Evolutionary conservation across 2,888 invertebrate species (phyloP).

Genomic region (Antheraea yamamai): DNA sequence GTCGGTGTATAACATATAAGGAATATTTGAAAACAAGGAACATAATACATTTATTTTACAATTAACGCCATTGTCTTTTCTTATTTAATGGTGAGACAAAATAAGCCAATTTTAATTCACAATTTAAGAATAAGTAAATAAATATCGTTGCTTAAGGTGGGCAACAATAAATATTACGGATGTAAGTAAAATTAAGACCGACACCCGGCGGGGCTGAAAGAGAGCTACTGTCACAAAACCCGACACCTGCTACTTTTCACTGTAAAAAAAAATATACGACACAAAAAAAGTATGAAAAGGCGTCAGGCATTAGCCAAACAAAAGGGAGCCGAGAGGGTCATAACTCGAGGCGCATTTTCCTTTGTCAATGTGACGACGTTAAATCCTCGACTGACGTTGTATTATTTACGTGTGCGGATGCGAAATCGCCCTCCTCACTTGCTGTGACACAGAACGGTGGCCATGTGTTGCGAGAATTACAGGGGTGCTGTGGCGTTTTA

Average conservation of each 20-base stretch:
- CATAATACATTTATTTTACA: background rate
- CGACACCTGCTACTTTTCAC: conserved; percentile 56
- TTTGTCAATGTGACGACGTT: conserved; percentile 68
- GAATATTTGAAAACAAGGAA: background rate
- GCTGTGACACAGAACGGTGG: conserved; percentile 24
- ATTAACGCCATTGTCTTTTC: background rate
- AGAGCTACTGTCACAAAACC: conserved; percentile 52
- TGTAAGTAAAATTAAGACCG: conserved; percentile 45
- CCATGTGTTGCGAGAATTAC: conserved; percentile 11
- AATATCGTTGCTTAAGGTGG: background rate
- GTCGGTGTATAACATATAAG: too few relatives aligned
- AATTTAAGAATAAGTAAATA: background rate
- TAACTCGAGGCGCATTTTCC: conserved; percentile 70
- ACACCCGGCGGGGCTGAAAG: conserved; percentile 51
- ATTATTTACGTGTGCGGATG: conserved; percentile 55
- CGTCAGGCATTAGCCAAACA: conserved; percentile 65
- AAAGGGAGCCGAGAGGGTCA: conserved; percentile 72
- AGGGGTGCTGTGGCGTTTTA: conserved; percentile 6
- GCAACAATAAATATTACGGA: conserved; percentile 15
- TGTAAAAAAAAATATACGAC: conserved; percentile 45
- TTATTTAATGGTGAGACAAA: background rate
- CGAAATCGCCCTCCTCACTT: conserved; percentile 38
- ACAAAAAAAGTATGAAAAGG: conserved; percentile 42
- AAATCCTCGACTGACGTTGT: conserved; percentile 64
- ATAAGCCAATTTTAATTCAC: background rate